Evolutionary conservation across 2,797 vertebrate genomes (phyloP).

Genomic region (Syndactyla subalaris): DNA sequence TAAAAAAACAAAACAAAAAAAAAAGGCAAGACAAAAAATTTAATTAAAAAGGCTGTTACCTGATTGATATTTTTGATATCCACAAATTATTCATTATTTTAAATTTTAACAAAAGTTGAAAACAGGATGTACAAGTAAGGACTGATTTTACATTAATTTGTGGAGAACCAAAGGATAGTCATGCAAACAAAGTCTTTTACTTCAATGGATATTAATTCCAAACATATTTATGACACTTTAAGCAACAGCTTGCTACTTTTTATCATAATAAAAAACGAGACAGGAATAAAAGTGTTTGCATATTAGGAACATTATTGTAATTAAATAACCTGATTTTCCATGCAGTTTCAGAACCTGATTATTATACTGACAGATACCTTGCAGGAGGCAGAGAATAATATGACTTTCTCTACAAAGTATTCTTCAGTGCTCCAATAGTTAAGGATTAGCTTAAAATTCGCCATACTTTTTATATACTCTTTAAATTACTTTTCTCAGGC

Average conservation of each 20-base stretch:
- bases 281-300: not conserved
- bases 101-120: not conserved
- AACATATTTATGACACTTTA: not conserved
- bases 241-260: not conserved
- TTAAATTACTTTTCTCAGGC: not conserved
- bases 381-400: not conserved
- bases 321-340: not conserved
- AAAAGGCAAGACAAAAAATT: not conserved
- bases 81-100: not conserved
- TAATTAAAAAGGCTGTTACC: not conserved
- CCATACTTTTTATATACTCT: not conserved
- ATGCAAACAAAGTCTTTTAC: not conserved
- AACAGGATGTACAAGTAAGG: not conserved
- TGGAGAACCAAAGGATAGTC: accelerated
- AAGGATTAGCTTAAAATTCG: not conserved
- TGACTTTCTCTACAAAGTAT: not conserved
- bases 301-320: not conserved
- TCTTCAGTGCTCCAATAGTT: not conserved
- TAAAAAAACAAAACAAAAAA: no score
- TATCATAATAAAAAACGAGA: not conserved
- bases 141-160: not conserved
- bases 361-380: not conserved
- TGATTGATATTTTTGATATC: not conserved
- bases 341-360: not conserved
- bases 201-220: not conserved